Base-by-base conservation (phyloP, 2,888 invertebrate genomes). In the Pachliopta kotzebuea region DNA sequence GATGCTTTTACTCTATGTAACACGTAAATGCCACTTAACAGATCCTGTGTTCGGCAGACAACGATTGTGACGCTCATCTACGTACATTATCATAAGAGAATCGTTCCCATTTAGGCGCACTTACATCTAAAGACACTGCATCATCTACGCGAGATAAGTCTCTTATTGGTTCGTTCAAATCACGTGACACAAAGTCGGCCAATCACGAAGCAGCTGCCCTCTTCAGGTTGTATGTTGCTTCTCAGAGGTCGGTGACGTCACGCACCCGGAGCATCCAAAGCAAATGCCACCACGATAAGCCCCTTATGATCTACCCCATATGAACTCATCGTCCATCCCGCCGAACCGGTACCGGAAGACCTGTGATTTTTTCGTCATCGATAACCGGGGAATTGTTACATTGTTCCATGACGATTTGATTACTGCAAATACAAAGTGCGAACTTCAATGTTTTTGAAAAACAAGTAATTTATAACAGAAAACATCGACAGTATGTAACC, bases 251-350 rank as follows among this genome's bases (percentile, higher is more conserved):
- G 45, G n/a, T 7, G 45, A n/a, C n/a, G n/a, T n/a, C 45, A 45
- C 45, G 18, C 45, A 45, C 45, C 11, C 7, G 23, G 42, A 20
- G 14, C 29, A 54, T 59, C 23, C 60, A 37, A 17, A 60, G 31
- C 60, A 60, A 63, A 71, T 69, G 71, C 71, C 68, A 67, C 70
- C 70, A 69, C 68, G 69, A 68, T 68, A 69, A 70, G 59, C 49
- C 14, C 37, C 45, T 62, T 56, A 53, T 42, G 60, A 67, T 69
- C 69, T 71, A 72, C 68, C 71, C 68, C 67, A 54, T 62, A 60
- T 54, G 62, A 57, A 56, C 56, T 58, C 18, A 58, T 60, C 1
- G 56, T 61, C 53, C 65, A 53, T 55, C 45, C 42, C 45, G 62
- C 62, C 62, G 59, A 61, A 37, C 53, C 58, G 21, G n/a, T 52